A percentile compares a stretch with the other conserved stretches of the same genome.
phyloP scores from a whole-genome alignment of 2,888 invertebrate genomes.

The Yponomeuta evonymella region DNA sequence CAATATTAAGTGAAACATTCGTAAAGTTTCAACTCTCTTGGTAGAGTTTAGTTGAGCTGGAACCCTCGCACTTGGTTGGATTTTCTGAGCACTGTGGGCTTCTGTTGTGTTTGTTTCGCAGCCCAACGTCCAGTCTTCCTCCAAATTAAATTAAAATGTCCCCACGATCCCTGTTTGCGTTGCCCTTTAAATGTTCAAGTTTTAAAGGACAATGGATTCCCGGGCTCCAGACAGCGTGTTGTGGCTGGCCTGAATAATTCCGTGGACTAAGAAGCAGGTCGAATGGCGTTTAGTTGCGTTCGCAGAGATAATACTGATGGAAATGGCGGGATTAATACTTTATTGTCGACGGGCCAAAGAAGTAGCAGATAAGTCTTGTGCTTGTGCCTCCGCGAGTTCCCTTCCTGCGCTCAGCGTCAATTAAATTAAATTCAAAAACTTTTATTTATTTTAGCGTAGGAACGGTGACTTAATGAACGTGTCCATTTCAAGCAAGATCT shows the following conservation, averaged over 20 bases:
- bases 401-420: too few species aligned
- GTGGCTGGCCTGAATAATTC: not conserved
- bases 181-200: constrained; percentile 58
- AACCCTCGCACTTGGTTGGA: too few species aligned
- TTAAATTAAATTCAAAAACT: too few species aligned
- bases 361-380: not conserved
- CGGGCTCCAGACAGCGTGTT: constrained; percentile 1
- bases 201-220: constrained; percentile 38
- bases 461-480: too few species aligned
- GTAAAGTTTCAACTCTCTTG: too few species aligned
- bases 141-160: constrained; percentile 62
- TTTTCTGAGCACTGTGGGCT: constrained; percentile 15
- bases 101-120: constrained; percentile 39
- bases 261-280: not conserved
- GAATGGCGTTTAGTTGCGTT: not conserved
- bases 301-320: not conserved
- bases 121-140: not conserved
- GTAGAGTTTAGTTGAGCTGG: too few species aligned
- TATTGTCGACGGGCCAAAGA: not conserved
- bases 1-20: too few species aligned
- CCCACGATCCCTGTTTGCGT: constrained; percentile 48
- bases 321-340: not conserved
- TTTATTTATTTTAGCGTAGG: too few species aligned
- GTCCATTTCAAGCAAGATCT: too few species aligned
- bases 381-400: not conserved